Evolutionary conservation across 2,888 invertebrate genomes (phyloP).

Genomic region (Athetis lepigone): DNA sequence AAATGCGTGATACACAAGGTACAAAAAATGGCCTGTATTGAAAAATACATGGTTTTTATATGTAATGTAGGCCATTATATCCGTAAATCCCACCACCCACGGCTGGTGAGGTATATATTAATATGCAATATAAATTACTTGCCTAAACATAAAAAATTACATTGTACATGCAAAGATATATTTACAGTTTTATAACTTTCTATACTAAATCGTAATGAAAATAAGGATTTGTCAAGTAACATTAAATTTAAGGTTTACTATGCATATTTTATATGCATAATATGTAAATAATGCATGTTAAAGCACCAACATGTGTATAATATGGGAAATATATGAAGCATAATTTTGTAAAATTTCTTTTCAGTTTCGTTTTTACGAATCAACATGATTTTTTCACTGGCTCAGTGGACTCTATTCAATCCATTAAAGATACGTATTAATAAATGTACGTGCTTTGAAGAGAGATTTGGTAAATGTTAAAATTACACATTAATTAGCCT

Average conservation of each 20-base stretch:
- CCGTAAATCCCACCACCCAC: constrained; percentile 64
- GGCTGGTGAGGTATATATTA: constrained; percentile 69
- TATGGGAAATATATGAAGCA: constrained; percentile 74
- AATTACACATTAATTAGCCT: constrained; percentile 76
- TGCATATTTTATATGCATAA: constrained; percentile 81
- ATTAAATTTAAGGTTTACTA: constrained; percentile 70
- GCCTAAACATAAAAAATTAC: constrained; percentile 70
- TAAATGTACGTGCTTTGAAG: constrained; percentile 73
- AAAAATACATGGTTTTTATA: constrained; percentile 52
- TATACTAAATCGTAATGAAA: constrained; percentile 71
- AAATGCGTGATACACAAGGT: constrained; percentile 69
- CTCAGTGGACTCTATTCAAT: constrained; percentile 48
- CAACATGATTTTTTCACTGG: constrained; percentile 53
- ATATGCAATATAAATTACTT: constrained; percentile 70
- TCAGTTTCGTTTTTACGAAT: constrained; percentile 45
- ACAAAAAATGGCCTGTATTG: constrained; percentile 70
- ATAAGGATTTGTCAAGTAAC: constrained; percentile 76
- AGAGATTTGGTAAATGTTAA: constrained; percentile 87
- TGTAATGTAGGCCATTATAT: constrained; percentile 73
- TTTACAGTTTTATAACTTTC: constrained; percentile 76
- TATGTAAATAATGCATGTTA: constrained; percentile 73
- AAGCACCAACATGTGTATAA: constrained; percentile 81
- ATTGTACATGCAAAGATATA: constrained; percentile 80
- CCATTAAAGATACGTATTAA: constrained; percentile 58
- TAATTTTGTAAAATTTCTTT: constrained; percentile 61